Evolutionary conservation across 2,797 vertebrate genomes (phyloP).

Genomic region (Arrhamphus sclerolepis): DNA sequence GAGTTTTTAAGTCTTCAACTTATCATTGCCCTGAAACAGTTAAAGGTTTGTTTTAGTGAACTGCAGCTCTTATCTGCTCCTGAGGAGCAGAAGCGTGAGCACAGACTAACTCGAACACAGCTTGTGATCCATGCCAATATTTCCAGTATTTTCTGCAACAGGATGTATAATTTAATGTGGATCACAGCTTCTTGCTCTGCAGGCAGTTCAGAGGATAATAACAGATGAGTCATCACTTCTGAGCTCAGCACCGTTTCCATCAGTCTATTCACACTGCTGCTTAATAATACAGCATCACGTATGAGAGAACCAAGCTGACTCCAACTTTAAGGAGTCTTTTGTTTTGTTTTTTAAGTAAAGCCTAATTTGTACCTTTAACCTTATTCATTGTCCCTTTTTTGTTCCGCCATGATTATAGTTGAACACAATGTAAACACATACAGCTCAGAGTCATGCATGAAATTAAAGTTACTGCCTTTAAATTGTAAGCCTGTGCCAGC

Average conservation of each 20-base stretch:
- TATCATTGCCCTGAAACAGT: neutral
- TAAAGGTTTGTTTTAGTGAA: neutral
- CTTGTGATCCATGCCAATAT: conserved; percentile 42
- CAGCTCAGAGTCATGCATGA: too few relatives aligned
- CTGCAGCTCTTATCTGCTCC: conserved; percentile 20
- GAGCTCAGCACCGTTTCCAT: conserved; percentile 8
- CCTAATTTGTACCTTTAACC: too few relatives aligned
- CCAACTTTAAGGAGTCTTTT: neutral
- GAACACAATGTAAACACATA: too few relatives aligned
- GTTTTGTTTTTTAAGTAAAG: neutral
- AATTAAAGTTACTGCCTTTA: too few relatives aligned
- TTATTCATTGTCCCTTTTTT: too few relatives aligned
- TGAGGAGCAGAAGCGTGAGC: conserved; percentile 11
- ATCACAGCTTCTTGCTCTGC: conserved; percentile 40
- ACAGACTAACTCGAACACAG: conserved; percentile 24
- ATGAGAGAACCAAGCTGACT: neutral
- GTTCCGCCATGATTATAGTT: too few relatives aligned
- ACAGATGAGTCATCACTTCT: conserved; percentile 49
- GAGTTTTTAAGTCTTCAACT: too few relatives aligned
- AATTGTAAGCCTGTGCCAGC: too few relatives aligned
- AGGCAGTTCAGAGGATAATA: conserved; percentile 37
- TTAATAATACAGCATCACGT: conserved; percentile 34
- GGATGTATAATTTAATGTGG: conserved; percentile 57
- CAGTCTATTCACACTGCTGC: conserved; percentile 22
- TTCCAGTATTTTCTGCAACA: conserved; percentile 42